Evolutionary conservation across 2,797 vertebrate species (phyloP).

Genomic region (Chloroceryle inda): DNA sequence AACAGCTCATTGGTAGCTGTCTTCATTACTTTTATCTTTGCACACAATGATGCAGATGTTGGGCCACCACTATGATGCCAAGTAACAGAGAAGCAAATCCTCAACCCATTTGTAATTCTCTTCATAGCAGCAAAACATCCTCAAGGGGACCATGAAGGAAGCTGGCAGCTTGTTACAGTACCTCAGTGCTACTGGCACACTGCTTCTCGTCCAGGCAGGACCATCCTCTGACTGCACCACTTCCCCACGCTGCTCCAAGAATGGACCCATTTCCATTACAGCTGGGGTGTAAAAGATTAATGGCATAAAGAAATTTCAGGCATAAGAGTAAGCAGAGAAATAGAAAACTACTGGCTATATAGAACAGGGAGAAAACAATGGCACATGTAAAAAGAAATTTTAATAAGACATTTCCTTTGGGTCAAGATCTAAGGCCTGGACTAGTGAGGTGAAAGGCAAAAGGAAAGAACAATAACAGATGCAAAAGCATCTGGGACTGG

Average conservation of each 20-base stretch:
- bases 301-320: neutral
- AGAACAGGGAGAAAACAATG: neutral
- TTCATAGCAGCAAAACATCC: neutral
- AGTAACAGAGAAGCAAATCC: neutral
- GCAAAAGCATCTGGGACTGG: constrained; percentile 20
- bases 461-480: constrained; percentile 18
- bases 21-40: neutral
- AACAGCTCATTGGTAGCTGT: neutral
- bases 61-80: accelerated
- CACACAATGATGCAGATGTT: neutral
- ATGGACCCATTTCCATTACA: accelerated
- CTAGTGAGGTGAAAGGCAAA: neutral
- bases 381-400: neutral
- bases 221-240: accelerated
- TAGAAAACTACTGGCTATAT: neutral
- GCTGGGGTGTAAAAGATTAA: neutral
- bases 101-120: neutral
- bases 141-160: neutral
- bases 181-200: neutral
- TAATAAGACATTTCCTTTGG: neutral
- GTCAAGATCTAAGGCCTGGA: neutral
- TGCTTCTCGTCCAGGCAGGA: neutral
- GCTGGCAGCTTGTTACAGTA: neutral
- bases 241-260: neutral
- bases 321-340: neutral